Evolutionary conservation across 1,140 invertebrate species (phyloP).

Genomic region (Acromyrmex charruanus): DNA sequence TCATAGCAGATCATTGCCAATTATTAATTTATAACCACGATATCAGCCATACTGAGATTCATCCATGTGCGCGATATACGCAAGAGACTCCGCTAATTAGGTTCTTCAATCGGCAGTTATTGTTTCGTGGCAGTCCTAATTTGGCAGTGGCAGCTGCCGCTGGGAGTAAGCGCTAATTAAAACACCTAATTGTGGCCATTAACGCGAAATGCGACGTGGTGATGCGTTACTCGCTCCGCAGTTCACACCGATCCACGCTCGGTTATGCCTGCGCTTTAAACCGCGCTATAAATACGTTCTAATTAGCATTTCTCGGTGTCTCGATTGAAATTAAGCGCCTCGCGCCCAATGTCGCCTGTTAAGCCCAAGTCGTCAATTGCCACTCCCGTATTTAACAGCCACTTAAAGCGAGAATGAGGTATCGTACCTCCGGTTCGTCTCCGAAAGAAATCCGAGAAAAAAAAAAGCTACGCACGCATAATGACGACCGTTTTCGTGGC

Average conservation of each 20-base stretch:
- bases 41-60: constrained; percentile 56
- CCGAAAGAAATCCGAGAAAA: neutral
- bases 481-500: neutral
- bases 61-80: constrained; percentile 55
- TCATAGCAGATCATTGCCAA: constrained; percentile 72
- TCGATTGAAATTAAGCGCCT: constrained; percentile 76
- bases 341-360: constrained; percentile 64
- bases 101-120: constrained; percentile 86
- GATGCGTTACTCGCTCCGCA: constrained; percentile 78
- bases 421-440: constrained; percentile 38
- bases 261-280: constrained; percentile 75
- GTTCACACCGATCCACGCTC: constrained; percentile 81
- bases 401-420: constrained; percentile 64
- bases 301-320: constrained; percentile 80
- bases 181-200: constrained; percentile 86
- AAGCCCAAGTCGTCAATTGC: constrained; percentile 71
- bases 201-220: constrained; percentile 84
- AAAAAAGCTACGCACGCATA: neutral
- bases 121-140: constrained; percentile 84
- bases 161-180: constrained; percentile 85
- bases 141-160: constrained; percentile 82
- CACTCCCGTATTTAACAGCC: constrained; percentile 71
- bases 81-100: constrained; percentile 81
- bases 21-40: constrained; percentile 79
- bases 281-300: constrained; percentile 76